phyloP scores from a whole-genome alignment of 2,113 vertebrate genomes.

The Oryzias melastigma region DNA sequence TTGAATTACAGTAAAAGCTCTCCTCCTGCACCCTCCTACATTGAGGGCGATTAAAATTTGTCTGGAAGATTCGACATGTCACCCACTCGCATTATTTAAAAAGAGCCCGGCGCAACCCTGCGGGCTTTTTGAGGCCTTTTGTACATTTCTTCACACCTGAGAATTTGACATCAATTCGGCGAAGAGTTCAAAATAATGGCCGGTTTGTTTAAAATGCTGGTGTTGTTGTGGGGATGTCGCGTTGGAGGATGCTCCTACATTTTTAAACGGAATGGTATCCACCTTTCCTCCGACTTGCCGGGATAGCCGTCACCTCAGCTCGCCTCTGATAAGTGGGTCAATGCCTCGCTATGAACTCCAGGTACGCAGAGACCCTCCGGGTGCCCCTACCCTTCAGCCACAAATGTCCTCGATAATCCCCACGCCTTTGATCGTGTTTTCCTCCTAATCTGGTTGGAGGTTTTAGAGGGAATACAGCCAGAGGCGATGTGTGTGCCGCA shows the following conservation, averaged over 20 bases:
- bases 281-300: neutral
- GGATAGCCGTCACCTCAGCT: conserved; percentile 11
- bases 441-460: conserved; percentile 56
- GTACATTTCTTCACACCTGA: conserved; percentile 13
- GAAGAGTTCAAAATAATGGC: conserved; percentile 24
- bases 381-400: conserved; percentile 28
- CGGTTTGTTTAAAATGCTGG: neutral
- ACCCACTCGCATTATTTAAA: conserved; percentile 46
- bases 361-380: conserved; percentile 20
- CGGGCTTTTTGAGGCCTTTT: conserved; percentile 30
- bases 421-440: conserved; percentile 66
- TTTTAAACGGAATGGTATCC: neutral
- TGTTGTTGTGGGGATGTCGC: neutral
- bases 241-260: neutral
- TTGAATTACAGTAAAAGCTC: conserved; percentile 88
- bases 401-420: conserved; percentile 52
- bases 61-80: conserved; percentile 80
- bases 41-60: conserved; percentile 88
- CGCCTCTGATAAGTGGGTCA: conserved; percentile 43
- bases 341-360: conserved; percentile 24
- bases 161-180: conserved; percentile 18
- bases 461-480: conserved; percentile 44
- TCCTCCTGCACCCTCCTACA: conserved; percentile 79
- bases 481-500: conserved; percentile 41
- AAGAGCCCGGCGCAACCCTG: conserved; percentile 24